Base-by-base conservation (phyloP, 2,888 invertebrate species). In the Epistrophella euchroma region DNA sequence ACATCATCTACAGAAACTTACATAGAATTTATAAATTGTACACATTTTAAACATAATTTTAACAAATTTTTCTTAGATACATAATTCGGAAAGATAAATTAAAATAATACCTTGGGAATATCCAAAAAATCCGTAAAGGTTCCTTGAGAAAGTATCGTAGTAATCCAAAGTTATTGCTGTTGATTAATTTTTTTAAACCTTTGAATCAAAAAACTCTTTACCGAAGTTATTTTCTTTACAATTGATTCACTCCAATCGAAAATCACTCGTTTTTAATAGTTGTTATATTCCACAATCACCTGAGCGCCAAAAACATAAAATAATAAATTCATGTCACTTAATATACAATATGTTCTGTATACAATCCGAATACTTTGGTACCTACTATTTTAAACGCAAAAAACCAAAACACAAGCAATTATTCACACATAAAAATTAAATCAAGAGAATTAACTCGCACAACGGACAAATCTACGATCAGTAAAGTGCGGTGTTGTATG, bases 271-370 rank as follows among this genome's bases (percentile, higher is more conserved):
- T 43, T 15, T 25, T 45, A 60, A 35, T n/a, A n/a, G n/a, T 68
- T 82, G 52, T 82, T 73, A 19, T 47, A 62, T 22, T 58, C 71
- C 28, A 40, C 45, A 68, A 40, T 45, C 43, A 83, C 22, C n/a
- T 19, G 35, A 79, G 70, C 28, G 70, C 45, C 47, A 37, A 45
- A 58, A 78, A 50, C 45, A 78, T 70, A 35, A 64, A 71, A 40
- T 60, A 40, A 60, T 62, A 66, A 50, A 50, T 70, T 66, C 64
- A 56, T 74, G 70, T 64, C 71, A 75, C 83, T 71, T n/a, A n/a
- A 71, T 71, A 71, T 28, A 66, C n/a, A 75, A 72, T 75, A 79
- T 70, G 58, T 68, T 78, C 40, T 66, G 28, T 52, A 43, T 19
- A 28, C 58, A 22, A 40, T 22, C 25, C 7, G 13, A 60, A 35